Evolutionary conservation across 2,888 invertebrate genomes (phyloP), one percentile per base, ranked within the genome.

Genomic region (Aleiodes leptofemur): DNA sequence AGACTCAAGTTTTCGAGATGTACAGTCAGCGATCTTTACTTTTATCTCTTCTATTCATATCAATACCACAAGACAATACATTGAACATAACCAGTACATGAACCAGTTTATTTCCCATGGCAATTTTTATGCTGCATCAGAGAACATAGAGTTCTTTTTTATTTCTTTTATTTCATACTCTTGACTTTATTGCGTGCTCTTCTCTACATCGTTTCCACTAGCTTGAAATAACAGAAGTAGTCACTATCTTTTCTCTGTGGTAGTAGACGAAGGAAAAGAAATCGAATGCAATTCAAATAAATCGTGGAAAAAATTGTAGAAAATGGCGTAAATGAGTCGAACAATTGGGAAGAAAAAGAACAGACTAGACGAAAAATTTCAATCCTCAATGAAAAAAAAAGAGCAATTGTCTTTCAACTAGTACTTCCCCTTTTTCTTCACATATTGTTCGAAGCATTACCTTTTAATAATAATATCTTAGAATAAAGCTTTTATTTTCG

Each of bases 91-190:
- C 34, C 64, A 16, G 38, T 64, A 16, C 31, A 73, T n/a, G 13
- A 68, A 68, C 50, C 48, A 14, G 50, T 43, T 43, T 57, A 74
- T 74, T 59, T 74, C 34, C 73, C 50, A 74, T 74, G 38, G 50
- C 59, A 74, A 74, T 69, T 74, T 61, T 73, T 14, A 38, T 57
- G 7, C 48, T 48, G 5, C 48, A 48, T 64, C 64, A 64, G 56
- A 56, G 56, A 56, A 23, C 16, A 56, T 6, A 34, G 31, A 59
- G n/a, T n/a, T 16, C 9, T 59, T 59, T 71, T 59, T 48, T 11
- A 29, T 61, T 34, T 61, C 7, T 16, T 55, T 38, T 11, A 57
- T 43, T 55, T 7, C 13, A 31, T 61, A 34, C 34, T 31, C 38
- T 14, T 14, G 16, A 29, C 23, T 57, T 57, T 43, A 56, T 70